Base-by-base conservation (phyloP, 2,888 invertebrate genomes). In the Thereva unica region DNA sequence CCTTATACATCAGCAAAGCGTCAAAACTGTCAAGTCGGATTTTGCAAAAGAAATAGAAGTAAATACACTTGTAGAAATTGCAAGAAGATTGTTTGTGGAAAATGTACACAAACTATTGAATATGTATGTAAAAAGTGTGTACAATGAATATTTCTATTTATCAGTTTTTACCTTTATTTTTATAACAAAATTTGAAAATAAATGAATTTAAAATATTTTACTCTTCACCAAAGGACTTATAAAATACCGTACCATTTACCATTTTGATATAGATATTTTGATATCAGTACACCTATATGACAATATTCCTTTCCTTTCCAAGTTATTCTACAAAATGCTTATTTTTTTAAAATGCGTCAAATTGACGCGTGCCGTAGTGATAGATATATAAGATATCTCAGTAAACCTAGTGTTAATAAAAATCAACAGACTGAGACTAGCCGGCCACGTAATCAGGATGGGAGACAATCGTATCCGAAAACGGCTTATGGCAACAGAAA, bases 71-170 rank as follows among this genome's bases (percentile, higher is more conserved):
- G 45, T 45, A 45, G 45, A 45, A 45, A 45, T 45, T 45, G 45
- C 45, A 45, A 45, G 45, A 45, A 45, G 9, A 45, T 45, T 45
- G 45, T 45, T 45, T 45, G 45, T 45, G 45, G 45, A 45, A 45
- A 45, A 45, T 45, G n/a, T 45, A 6, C 45, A 45, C 45, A 45
- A 10, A 45, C 9, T 7, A 6, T 45, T 45, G 45, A 45, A 45
- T 45, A 45, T 45, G 45, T 45, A 45, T 6, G 9, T 45, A 45
- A 45, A 45, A 9, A 45, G 45, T 4, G 9, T 12, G 45, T 12
- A 45, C n/a, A n/a, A n/a, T n/a, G n/a, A n/a, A n/a, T n/a, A n/a
- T n/a, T n/a, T n/a, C n/a, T n/a, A n/a, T n/a, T n/a, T 45, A 7
- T 45, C n/a, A 45, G 45, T 9, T 45, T 45, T 45, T 45, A 7